Evolutionary conservation across 2,888 invertebrate species (phyloP).

Genomic region (Drosophila subsilvestris): DNA sequence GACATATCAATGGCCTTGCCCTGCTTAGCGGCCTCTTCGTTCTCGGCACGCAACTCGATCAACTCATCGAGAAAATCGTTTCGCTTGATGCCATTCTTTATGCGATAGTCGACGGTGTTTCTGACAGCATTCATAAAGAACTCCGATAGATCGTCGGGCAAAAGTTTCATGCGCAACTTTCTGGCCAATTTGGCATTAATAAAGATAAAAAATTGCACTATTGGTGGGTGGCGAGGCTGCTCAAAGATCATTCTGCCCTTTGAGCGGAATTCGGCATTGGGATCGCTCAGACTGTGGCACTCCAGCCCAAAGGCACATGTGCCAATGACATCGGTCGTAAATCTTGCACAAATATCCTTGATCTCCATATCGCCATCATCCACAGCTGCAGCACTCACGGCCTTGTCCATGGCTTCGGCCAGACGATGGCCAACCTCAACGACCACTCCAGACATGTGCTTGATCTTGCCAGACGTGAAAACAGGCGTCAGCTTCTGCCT

Average conservation of each 20-base stretch:
- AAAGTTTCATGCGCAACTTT: conserved; percentile 58
- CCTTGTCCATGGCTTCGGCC: conserved; percentile 29
- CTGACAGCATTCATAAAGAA: conserved; percentile 83
- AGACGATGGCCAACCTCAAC: conserved; percentile 50
- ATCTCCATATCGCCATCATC: conserved; percentile 81
- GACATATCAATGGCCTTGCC: conserved; percentile 60
- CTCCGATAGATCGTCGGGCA: conserved; percentile 61
- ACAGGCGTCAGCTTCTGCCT: conserved; percentile 84
- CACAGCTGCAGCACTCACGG: neutral
- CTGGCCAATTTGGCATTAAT: conserved; percentile 61
- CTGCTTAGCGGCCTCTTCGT: conserved; percentile 43
- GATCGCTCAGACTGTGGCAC: conserved; percentile 83
- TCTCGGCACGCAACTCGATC: conserved; percentile 78
- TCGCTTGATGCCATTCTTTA: conserved; percentile 79
- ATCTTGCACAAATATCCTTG: conserved; percentile 84
- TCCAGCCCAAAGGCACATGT: conserved; percentile 85
- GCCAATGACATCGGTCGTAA: conserved; percentile 85
- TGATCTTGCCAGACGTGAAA: conserved; percentile 85
- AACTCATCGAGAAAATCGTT: conserved; percentile 85
- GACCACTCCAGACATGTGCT: conserved; percentile 82
- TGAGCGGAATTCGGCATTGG: conserved; percentile 80
- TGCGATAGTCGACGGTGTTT: conserved; percentile 82
- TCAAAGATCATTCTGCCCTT: conserved; percentile 68
- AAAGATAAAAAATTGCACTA: conserved; percentile 60
- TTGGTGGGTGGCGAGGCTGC: conserved; percentile 48